Evolutionary conservation across 2,113 vertebrate genomes (phyloP).

Genomic region (Scortum barcoo): DNA sequence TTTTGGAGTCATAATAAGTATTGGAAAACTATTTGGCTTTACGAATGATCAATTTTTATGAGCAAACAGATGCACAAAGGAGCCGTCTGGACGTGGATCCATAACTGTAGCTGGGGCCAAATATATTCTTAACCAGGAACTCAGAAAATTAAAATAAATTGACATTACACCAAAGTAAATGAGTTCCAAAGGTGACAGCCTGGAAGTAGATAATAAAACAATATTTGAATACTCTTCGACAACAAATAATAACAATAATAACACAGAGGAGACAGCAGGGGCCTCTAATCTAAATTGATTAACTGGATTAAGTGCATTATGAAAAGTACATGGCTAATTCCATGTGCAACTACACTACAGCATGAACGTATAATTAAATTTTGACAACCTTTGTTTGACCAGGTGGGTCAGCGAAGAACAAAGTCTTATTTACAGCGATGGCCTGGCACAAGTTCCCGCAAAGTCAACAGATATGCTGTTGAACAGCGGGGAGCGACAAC

Average conservation of each 20-base stretch:
- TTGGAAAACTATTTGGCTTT: constrained; percentile 24
- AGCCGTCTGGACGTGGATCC: constrained; percentile 8
- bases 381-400: constrained; percentile 67
- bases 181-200: constrained; percentile 28
- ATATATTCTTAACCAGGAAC: constrained; percentile 12
- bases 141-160: constrained; percentile 9
- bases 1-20: constrained; percentile 25
- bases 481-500: constrained; percentile 61
- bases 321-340: constrained; percentile 56
- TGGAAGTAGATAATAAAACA: constrained; percentile 38
- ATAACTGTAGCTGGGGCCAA: background rate
- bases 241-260: constrained; percentile 40
- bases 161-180: constrained; percentile 30
- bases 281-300: constrained; percentile 58
- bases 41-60: constrained; percentile 37
- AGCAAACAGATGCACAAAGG: constrained; percentile 18
- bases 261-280: constrained; percentile 62
- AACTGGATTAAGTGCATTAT: constrained; percentile 53
- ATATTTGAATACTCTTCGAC: constrained; percentile 32
- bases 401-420: constrained; percentile 72
- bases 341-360: constrained; percentile 53
- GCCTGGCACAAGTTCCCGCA: constrained; percentile 51
- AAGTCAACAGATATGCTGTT: constrained; percentile 69
- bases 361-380: constrained; percentile 54
- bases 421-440: constrained; percentile 51